Evolutionary conservation across 1,140 invertebrate genomes (phyloP).

Genomic region (Holotrichia oblita): DNA sequence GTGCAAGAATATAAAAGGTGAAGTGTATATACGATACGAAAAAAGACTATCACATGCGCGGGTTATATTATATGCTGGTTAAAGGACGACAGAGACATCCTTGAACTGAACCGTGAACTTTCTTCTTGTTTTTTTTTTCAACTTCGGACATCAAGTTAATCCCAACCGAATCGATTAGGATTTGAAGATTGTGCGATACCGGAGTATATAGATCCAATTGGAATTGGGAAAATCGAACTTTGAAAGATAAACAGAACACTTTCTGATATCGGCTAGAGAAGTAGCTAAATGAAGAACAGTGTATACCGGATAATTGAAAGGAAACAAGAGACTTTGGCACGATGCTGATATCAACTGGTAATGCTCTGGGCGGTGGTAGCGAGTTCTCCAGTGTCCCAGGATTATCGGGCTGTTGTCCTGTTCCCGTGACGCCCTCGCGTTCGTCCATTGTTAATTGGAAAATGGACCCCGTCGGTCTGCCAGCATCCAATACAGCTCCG

Average conservation of each 20-base stretch:
- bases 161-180: neutral
- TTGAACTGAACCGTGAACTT: slow-evolving; percentile 40
- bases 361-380: slow-evolving; percentile 55
- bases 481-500: slow-evolving; percentile 57
- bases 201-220: neutral
- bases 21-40: slow-evolving; percentile 22
- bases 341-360: slow-evolving; percentile 61
- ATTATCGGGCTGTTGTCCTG: slow-evolving; percentile 59
- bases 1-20: slow-evolving; percentile 32
- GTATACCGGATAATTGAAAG: neutral
- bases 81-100: slow-evolving; percentile 1
- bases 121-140: neutral
- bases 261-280: neutral
- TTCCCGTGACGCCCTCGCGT: slow-evolving; percentile 55
- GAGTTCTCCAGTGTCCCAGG: slow-evolving; percentile 60
- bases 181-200: neutral
- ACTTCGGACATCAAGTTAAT: neutral
- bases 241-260: neutral
- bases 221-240: neutral
- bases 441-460: slow-evolving; percentile 60
- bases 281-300: slow-evolving; percentile 24
- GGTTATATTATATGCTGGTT: slow-evolving; percentile 12
- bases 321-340: slow-evolving; percentile 22
- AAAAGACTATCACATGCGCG: slow-evolving; percentile 17
- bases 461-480: slow-evolving; percentile 60